A percentile compares a stretch with the other conserved stretches of the same genome.
Conservation (phyloP, 2,888 invertebrate genomes). For the Oscheius myriophilus region DNA sequence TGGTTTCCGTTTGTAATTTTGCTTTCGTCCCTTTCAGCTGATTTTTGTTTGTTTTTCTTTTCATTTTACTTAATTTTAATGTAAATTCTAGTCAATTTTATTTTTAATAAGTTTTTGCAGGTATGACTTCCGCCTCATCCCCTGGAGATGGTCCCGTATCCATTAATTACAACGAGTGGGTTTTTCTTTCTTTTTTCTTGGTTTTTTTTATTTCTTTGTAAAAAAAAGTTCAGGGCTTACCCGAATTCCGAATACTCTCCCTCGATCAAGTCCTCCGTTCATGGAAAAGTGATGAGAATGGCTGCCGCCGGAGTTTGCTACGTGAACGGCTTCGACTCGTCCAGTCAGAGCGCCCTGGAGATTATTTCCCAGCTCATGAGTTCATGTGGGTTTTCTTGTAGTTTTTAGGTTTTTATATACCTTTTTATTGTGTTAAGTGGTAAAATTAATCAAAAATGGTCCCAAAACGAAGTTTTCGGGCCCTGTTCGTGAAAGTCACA, state of each 20-base stretch:
- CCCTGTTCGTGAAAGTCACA: too few relatives aligned
- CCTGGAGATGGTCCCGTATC: too few relatives aligned
- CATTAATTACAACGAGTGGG: too few relatives aligned
- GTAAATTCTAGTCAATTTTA: too few relatives aligned
- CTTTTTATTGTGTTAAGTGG: not conserved
- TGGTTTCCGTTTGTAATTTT: too few relatives aligned
- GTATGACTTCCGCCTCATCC: too few relatives aligned
- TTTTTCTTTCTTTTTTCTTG: too few relatives aligned
- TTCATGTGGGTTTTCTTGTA: constrained; percentile 17
- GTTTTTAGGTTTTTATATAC: not conserved
- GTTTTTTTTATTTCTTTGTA: not conserved
- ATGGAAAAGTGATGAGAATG: constrained; percentile 17
- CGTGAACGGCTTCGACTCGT: constrained; percentile 19
- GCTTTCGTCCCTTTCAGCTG: too few relatives aligned
- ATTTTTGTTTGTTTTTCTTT: too few relatives aligned
- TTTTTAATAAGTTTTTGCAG: too few relatives aligned
- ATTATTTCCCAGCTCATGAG: constrained; percentile 25
- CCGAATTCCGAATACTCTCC: constrained; percentile 20
- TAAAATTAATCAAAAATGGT: not conserved
- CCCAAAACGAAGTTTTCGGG: too few relatives aligned
- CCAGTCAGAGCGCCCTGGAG: constrained; percentile 15
- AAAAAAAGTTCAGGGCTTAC: not conserved
- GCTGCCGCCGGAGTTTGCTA: constrained; percentile 24
- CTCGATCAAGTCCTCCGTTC: constrained; percentile 1
- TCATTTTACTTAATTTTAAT: too few relatives aligned